A percentile compares a stretch with the other conserved stretches of the same genome.
These are phyloP conservation scores for Arremon brunneinucha DNA, from an alignment of 2,797 vertebrate species.

Conservation along the genomic window DNA sequence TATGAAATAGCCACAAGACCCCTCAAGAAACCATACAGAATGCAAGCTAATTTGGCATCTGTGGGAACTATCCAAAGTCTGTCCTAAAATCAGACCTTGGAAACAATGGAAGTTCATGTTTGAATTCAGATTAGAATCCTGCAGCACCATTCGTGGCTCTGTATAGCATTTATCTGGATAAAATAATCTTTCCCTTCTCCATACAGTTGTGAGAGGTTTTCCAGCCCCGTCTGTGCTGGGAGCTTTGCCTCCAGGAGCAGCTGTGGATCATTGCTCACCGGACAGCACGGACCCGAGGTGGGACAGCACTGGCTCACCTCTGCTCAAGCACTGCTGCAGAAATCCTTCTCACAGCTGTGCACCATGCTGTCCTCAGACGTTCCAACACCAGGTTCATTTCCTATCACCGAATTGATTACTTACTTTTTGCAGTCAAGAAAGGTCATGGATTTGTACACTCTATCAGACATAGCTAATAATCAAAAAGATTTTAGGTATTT, in stretches of 20 bases:
- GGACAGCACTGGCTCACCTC: not conserved
- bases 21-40: slow-evolving; percentile 1
- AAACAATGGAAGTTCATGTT: not conserved
- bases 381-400: not conserved
- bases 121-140: not conserved
- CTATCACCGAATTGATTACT: not conserved
- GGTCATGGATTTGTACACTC: not conserved
- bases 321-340: rapidly evolving
- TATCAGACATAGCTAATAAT: not conserved
- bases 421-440: not conserved
- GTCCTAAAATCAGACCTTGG: not conserved
- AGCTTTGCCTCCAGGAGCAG: not conserved
- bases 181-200: not conserved
- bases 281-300: rapidly evolving
- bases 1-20: slow-evolving; percentile 10
- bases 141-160: not conserved
- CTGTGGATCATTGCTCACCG: not conserved
- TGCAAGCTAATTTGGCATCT: not conserved
- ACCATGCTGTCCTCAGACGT: rapidly evolving
- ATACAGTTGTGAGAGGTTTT: rapidly evolving
- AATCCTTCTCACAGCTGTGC: not conserved
- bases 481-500: not conserved
- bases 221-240: not conserved
- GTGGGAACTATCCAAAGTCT: not conserved
- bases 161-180: not conserved